Percentiles rank a stretch among this genome's conserved stretches.
These are phyloP conservation scores for Pyrocoelia pectoralis DNA, from an alignment of 2,888 invertebrate species.

Conservation along the genomic window DNA sequence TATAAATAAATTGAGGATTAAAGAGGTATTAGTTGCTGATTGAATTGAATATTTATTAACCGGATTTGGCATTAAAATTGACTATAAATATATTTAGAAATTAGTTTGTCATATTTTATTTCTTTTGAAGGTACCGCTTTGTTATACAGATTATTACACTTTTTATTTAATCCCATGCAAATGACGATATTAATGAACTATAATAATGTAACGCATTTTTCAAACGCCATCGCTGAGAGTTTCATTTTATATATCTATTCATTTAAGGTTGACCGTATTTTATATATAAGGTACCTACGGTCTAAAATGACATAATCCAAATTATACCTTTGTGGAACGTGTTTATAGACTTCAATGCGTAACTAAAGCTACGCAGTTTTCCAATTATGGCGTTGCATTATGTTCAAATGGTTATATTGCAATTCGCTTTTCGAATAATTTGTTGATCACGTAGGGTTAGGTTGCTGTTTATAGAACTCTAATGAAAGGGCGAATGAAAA, in stretches of 20 bases:
- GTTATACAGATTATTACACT: slow-evolving; percentile 11
- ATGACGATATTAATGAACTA: neutral
- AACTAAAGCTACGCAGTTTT: too few relatives aligned
- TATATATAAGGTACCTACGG: too few relatives aligned
- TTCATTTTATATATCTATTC: neutral
- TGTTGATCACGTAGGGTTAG: too few relatives aligned
- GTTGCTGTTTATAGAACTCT: too few relatives aligned
- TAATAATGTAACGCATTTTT: neutral
- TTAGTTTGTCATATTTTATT: slow-evolving; percentile 18
- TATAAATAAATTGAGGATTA: slow-evolving; percentile 39
- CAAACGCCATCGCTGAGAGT: neutral
- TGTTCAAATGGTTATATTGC: too few relatives aligned
- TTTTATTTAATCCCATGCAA: neutral
- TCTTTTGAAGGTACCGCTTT: slow-evolving; percentile 14
- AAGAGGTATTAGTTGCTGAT: slow-evolving; percentile 38
- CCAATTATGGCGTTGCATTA: too few relatives aligned
- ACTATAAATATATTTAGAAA: slow-evolving; percentile 26
- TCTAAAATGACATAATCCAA: too few relatives aligned
- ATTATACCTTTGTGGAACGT: too few relatives aligned
- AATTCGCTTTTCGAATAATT: too few relatives aligned
- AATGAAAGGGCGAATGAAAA: too few relatives aligned
- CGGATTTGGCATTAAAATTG: slow-evolving; percentile 28
- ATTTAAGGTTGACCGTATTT: neutral
- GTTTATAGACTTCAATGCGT: too few relatives aligned
- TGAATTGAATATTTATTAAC: slow-evolving; percentile 41